These are phyloP conservation scores for Trachythela sp. DNA, from an alignment of 64 coral and sea anemone genomes.

Conservation along the genomic window DNA sequence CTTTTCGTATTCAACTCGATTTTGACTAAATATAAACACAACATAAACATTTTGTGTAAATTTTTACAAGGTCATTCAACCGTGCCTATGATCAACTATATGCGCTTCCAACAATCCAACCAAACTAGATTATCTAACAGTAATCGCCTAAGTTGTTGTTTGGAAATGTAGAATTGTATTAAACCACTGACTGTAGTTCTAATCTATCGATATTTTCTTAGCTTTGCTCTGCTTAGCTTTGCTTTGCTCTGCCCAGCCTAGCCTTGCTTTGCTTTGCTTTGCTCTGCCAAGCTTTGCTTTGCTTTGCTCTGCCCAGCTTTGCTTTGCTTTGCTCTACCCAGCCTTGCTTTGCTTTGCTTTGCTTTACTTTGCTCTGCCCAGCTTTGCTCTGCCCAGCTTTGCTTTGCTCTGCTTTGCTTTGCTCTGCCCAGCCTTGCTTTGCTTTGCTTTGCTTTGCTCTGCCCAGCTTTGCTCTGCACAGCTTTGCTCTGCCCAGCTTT, in stretches of 20 bases:
- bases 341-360: background rate
- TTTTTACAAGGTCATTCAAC: background rate
- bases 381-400: background rate
- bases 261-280: slow-evolving; percentile 16
- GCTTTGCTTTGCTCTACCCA: slow-evolving; percentile 12
- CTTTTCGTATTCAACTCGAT: background rate
- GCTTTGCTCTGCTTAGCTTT: background rate
- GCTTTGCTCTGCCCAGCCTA: background rate
- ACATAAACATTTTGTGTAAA: background rate
- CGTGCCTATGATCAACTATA: background rate
- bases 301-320: slow-evolving; percentile 17
- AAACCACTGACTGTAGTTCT: too few relatives aligned
- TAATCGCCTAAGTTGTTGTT: too few relatives aligned
- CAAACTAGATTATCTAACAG: too few relatives aligned
- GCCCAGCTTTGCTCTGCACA: background rate
- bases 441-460: slow-evolving; percentile 5
- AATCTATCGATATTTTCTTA: too few relatives aligned
- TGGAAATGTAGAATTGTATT: too few relatives aligned
- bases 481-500: background rate
- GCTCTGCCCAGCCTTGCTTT: background rate
- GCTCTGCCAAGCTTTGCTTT: background rate
- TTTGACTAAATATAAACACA: slow-evolving; percentile 16
- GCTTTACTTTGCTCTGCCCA: slow-evolving; percentile 16
- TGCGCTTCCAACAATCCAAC: too few relatives aligned
- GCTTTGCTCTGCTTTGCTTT: slow-evolving; percentile 14